A percentile compares a stretch with the other conserved stretches of the same genome.
These are phyloP conservation scores for Ormyrus labotus DNA, from an alignment of 2,888 invertebrate species.

Conservation along the genomic window DNA sequence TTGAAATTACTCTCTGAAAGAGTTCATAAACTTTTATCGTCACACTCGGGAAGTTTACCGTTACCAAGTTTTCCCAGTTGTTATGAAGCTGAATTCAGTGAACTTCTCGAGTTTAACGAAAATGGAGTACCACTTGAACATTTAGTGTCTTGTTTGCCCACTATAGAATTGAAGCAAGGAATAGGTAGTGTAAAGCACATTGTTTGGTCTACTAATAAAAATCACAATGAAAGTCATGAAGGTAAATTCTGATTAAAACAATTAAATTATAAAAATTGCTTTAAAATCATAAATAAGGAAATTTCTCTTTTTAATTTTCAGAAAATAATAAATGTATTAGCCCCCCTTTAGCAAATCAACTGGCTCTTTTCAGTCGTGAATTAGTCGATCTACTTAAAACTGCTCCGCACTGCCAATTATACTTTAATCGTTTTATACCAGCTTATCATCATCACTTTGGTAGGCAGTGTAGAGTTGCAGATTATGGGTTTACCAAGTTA, in stretches of 20 bases:
- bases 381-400: conserved; percentile 90
- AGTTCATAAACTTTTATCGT: conserved; percentile 82
- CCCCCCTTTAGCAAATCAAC: conserved; percentile 83
- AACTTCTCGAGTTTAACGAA: conserved; percentile 79
- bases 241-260: conserved; percentile 60
- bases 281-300: neutral
- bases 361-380: conserved; percentile 90
- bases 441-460: conserved; percentile 98
- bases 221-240: conserved; percentile 69
- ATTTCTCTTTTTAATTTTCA: conserved; percentile 52
- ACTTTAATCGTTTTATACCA: conserved; percentile 92
- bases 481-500: conserved; percentile 96
- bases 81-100: conserved; percentile 85
- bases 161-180: conserved; percentile 80
- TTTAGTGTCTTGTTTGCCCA: conserved; percentile 89
- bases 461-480: conserved; percentile 94
- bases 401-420: conserved; percentile 88
- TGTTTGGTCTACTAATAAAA: conserved; percentile 72
- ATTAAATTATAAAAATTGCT: neutral
- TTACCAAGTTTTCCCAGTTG: conserved; percentile 89
- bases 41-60: conserved; percentile 87
- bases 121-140: conserved; percentile 93
- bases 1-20: conserved; percentile 81
- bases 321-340: conserved; percentile 79
- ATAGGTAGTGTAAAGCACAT: conserved; percentile 79